Percentiles rank a stretch among this genome's conserved stretches.
Conservation (phyloP, 2,888 invertebrate genomes). For the Aromia moschata region DNA sequence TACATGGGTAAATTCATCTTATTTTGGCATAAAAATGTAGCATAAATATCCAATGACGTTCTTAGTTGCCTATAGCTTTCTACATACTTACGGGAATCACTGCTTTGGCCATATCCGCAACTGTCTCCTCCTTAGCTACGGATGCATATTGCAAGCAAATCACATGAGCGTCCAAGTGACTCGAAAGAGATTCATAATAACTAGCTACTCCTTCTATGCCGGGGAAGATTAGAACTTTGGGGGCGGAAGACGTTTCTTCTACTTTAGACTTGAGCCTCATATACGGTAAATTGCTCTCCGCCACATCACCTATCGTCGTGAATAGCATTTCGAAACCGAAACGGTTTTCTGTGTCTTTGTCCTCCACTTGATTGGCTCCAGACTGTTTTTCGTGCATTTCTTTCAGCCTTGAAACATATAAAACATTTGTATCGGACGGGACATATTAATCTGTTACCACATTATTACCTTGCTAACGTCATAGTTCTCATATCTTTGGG, state of each 20-base stretch:
- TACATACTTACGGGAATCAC: neutral
- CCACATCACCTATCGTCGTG: slow-evolving; percentile 71
- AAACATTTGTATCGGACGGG: too few species aligned
- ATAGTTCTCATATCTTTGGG: slow-evolving; percentile 86
- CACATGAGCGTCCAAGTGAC: slow-evolving; percentile 65
- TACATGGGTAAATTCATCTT: too few species aligned
- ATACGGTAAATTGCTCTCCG: slow-evolving; percentile 1
- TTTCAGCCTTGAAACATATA: slow-evolving; percentile 61
- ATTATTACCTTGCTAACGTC: slow-evolving; percentile 74
- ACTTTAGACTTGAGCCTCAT: slow-evolving; percentile 5
- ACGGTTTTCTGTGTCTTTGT: slow-evolving; percentile 10
- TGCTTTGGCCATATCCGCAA: slow-evolving; percentile 65
- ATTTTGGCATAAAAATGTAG: too few species aligned
- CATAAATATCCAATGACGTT: too few species aligned
- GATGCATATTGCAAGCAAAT: slow-evolving; percentile 68
- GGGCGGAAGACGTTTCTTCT: slow-evolving; percentile 31
- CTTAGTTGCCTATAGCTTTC: too few species aligned
- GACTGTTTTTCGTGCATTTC: slow-evolving; percentile 64
- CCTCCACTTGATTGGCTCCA: slow-evolving; percentile 60
- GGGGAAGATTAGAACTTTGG: slow-evolving; percentile 70
- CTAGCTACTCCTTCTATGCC: slow-evolving; percentile 74
- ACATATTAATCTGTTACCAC: too few species aligned
- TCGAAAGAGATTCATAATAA: slow-evolving; percentile 65
- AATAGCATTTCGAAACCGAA: slow-evolving; percentile 70
- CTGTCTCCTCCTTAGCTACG: slow-evolving; percentile 61